Evolutionary conservation across 2,113 vertebrate genomes (phyloP), one percentile per base, ranked within the genome.

Genomic region (Chaetodon trifascialis): DNA sequence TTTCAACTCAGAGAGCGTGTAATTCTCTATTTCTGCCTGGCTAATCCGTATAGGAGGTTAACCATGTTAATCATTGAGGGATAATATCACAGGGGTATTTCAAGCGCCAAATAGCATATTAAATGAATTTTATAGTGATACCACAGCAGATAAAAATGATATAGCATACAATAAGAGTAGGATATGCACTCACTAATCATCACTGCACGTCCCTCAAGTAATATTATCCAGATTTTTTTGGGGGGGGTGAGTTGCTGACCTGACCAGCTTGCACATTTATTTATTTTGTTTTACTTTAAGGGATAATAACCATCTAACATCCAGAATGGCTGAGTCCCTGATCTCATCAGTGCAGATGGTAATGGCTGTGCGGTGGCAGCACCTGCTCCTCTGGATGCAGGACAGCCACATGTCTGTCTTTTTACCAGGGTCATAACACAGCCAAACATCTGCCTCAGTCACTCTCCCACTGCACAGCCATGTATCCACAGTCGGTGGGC

Each of bases 401-500:
- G 76, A 30, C 79, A 25, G 87, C 82, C 89, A 88, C 91, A 86
- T 80, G 89, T 82, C 83, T 73, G 65, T 85, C 84, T 86, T 88
- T 91, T 92, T 91, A 89, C 84, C 55, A 1, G 79, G 80, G 72
- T 80, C 72, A 14, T 76, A 89, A 90, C 88, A 82, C 74, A 74
- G 86, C 86, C 84, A 72, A 93, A 90, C 91, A 91, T 91, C 92
- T 93, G 92, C 82, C 88, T 74, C 72, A 25, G 79, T 65, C 82
- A 36, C 84, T 67, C 46, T 79, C 80, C 82, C 62, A 36, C 78
- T 36, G 65, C 86, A 84, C 73, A 80, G 81, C 75, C 86, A 76
- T 91, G 83, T 66, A 86, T 83, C 86, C 67, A 67, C 70, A 69
- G 68, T 69, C 17, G 51, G 81, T 47, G 71, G 59, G 77, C 63